Percentiles rank a stretch among this genome's conserved stretches.
Evolutionary conservation across 2,888 invertebrate species (phyloP).

Genomic region (Serrognathus titanus): DNA sequence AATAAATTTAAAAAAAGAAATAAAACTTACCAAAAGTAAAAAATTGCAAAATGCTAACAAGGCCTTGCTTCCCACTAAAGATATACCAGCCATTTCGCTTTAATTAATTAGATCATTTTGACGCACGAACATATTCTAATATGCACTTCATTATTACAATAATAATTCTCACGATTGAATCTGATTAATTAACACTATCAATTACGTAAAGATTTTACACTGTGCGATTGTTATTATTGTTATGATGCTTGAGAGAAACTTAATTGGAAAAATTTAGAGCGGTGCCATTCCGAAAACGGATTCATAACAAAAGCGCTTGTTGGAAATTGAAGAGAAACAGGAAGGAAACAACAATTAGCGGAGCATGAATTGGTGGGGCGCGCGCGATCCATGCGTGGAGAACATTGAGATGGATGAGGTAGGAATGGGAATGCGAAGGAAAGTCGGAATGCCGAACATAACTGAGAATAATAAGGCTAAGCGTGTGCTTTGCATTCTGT

Average conservation of each 20-base stretch:
- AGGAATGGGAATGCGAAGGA: constrained; percentile 16
- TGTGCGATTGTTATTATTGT: no score
- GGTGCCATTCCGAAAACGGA: no score
- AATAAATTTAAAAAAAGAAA: no score
- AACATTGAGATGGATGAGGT: constrained; percentile 16
- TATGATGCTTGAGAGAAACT: no score
- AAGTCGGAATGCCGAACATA: constrained; percentile 14
- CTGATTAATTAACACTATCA: no score
- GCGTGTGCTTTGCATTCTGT: no score
- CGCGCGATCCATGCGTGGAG: constrained; percentile 18
- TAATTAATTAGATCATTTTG: no score
- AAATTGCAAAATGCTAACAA: constrained; percentile 66
- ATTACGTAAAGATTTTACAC: no score
- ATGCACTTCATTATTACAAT: no score
- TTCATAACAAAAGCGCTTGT: constrained; percentile 4
- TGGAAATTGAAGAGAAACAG: constrained; percentile 32
- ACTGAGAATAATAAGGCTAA: not conserved
- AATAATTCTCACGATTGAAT: no score
- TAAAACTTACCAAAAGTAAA: constrained; percentile 58
- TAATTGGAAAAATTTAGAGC: no score
- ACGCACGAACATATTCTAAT: no score
- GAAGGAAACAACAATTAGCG: constrained; percentile 50
- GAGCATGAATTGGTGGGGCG: constrained; percentile 42
- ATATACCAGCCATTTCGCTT: constrained; percentile 33
- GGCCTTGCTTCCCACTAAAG: constrained; percentile 58